These are phyloP conservation scores for Brevimyrus niger DNA, from an alignment of 2,113 vertebrate species.

Conservation along the genomic window DNA sequence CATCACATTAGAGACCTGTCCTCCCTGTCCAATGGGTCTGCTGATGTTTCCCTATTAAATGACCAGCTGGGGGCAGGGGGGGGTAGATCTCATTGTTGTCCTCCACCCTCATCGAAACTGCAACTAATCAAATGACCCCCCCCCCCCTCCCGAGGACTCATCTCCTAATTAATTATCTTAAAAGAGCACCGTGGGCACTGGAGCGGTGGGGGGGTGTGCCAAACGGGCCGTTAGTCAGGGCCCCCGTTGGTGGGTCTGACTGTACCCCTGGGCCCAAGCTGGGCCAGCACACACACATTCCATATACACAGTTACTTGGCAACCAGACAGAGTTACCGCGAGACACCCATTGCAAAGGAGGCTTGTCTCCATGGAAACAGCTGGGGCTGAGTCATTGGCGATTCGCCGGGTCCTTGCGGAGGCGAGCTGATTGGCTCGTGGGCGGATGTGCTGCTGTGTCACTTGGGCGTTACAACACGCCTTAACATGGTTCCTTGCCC, in stretches of 20 bases:
- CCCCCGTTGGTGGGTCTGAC: neutral
- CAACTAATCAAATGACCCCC: neutral
- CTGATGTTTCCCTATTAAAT: neutral
- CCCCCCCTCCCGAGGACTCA: neutral
- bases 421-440: slow-evolving; percentile 26
- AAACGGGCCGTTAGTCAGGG: neutral
- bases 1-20: neutral
- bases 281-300: neutral
- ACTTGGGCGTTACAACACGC: neutral
- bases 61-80: neutral
- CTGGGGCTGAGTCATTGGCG: slow-evolving; percentile 48
- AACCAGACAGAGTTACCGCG: slow-evolving; percentile 46
- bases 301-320: slow-evolving; percentile 39
- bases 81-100: neutral
- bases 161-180: neutral
- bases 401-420: slow-evolving; percentile 33
- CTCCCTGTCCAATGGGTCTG: neutral
- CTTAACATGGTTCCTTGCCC: neutral
- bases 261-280: neutral
- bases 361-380: slow-evolving; percentile 42
- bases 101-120: neutral
- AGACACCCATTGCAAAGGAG: slow-evolving; percentile 41
- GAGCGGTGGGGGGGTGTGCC: neutral
- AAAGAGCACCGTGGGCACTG: neutral
- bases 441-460: slow-evolving; percentile 2